These are phyloP conservation scores for Lagopus leucura DNA, from an alignment of 2,113 vertebrate species.

Conservation along the genomic window DNA sequence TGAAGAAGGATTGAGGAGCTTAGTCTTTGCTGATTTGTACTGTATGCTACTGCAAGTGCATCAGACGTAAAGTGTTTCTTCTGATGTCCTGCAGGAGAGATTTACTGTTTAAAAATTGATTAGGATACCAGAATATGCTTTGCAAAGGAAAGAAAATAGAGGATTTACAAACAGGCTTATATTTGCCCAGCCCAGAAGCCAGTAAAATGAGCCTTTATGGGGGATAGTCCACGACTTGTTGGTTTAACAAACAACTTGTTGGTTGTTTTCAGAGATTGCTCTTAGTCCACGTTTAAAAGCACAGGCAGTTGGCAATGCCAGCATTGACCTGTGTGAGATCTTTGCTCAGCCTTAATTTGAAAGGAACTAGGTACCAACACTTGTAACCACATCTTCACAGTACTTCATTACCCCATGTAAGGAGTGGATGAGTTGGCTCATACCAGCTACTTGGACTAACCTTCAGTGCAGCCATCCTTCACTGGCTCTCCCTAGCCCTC, in stretches of 20 bases:
- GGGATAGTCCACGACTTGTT: background rate
- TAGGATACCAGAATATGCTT: background rate
- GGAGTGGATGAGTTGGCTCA: background rate
- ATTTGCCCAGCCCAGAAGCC: background rate
- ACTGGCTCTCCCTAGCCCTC: too few species aligned
- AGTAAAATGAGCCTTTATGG: background rate
- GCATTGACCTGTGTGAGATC: background rate
- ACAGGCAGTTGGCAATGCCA: background rate
- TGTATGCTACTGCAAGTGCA: background rate
- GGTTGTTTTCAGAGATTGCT: background rate
- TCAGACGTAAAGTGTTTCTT: background rate
- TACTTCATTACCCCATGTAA: background rate
- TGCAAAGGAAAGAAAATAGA: background rate
- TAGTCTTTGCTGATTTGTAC: background rate
- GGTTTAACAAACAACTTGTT: background rate
- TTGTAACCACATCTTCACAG: background rate
- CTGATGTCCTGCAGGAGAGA: background rate
- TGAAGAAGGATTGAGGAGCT: background rate
- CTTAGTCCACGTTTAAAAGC: background rate
- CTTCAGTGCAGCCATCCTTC: background rate
- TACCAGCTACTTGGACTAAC: rapidly evolving
- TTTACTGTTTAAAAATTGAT: background rate
- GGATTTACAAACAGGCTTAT: background rate
- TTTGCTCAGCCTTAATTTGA: background rate
- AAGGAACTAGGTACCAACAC: background rate